Percentiles rank a stretch among this genome's conserved stretches.
Evolutionary conservation across 2,797 vertebrate genomes (phyloP).

Genomic region (Leptoclinus maculatus): DNA sequence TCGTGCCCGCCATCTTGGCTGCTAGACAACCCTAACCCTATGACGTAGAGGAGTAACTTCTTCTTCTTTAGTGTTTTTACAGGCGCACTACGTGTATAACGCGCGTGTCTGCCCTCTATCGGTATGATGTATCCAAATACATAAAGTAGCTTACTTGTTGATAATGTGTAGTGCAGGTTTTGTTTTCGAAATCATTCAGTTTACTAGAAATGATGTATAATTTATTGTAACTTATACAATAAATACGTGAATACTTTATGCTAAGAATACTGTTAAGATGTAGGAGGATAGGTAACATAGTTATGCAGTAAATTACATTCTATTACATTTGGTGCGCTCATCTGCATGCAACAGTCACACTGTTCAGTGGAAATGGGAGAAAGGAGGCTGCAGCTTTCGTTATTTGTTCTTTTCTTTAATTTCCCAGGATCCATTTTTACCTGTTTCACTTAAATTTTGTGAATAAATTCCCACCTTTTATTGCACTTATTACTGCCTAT

Average conservation of each 20-base stretch:
- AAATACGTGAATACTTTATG: background rate
- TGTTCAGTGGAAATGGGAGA: no score
- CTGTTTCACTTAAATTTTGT: no score
- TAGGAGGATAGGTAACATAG: background rate
- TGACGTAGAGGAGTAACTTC: slow-evolving; percentile 41
- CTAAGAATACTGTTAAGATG: background rate
- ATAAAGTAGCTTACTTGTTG: rapidly evolving
- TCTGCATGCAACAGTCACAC: background rate
- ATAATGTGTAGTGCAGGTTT: background rate
- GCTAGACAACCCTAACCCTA: slow-evolving; percentile 27
- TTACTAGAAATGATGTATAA: no score
- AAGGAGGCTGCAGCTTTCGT: background rate
- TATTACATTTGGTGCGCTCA: background rate
- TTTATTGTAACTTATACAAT: background rate
- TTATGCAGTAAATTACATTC: background rate
- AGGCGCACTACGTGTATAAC: rapidly evolving
- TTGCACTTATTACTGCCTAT: no score
- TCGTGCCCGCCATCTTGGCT: slow-evolving; percentile 84
- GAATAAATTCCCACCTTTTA: no score
- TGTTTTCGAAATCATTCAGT: background rate
- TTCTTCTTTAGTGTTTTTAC: slow-evolving; percentile 31
- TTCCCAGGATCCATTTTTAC: no score
- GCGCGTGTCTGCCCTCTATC: slow-evolving; percentile 36
- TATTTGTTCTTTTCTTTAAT: no score
- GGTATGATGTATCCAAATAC: background rate